Base-by-base conservation (phyloP, 1,140 invertebrate species). In the Drosophila sucinea region DNA sequence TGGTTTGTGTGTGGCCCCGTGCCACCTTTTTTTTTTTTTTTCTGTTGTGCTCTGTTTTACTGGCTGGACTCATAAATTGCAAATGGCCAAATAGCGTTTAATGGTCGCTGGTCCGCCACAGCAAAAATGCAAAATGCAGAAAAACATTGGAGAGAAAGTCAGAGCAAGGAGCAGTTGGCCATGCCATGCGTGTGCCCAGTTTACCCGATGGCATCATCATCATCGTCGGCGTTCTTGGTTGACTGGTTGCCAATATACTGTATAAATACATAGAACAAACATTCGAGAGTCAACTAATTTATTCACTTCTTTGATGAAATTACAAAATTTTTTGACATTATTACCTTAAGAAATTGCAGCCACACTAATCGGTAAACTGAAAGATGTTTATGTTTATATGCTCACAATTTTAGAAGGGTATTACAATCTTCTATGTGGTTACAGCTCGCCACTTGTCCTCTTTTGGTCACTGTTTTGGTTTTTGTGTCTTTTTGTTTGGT, bases 31-130 rank as follows among this genome's bases (percentile, higher is more conserved):
- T 47, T 6, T 23, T 0, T 23, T 0, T 5, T 1, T 44, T 17
- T n/a, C n/a, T 23, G 5, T 47, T 23, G 6, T 6, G 23, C 7
- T 47, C 6, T 57, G 60, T 61, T 61, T 44, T 67, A 41, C 62
- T 47, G 66, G 55, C 68, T 65, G 70, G 71, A 56, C 67, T 69
- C 82, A 86, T 86, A 86, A 86, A 86, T 86, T 86, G 76, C 76
- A 76, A 86, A 86, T 82, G 76, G 67, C 82, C 82, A 86, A 86
- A 86, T 76, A 82, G 69, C 82, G 83, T 87, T 86, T 82, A 86
- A 86, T 86, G 82, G 83, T 47, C 72, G 73, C 63, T 61, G 81
- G 67, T 32, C 61, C 61, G 27, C 64, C 81, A 32, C 81, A 82
- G 47, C 77, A 74, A 60, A 70, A 35, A 11, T 63, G 41, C 60